A percentile compares a stretch with the other conserved stretches of the same genome.
These are phyloP conservation scores for Trichonephila inaurata DNA, from an alignment of 1,140 invertebrate genomes.

Conservation along the genomic window DNA sequence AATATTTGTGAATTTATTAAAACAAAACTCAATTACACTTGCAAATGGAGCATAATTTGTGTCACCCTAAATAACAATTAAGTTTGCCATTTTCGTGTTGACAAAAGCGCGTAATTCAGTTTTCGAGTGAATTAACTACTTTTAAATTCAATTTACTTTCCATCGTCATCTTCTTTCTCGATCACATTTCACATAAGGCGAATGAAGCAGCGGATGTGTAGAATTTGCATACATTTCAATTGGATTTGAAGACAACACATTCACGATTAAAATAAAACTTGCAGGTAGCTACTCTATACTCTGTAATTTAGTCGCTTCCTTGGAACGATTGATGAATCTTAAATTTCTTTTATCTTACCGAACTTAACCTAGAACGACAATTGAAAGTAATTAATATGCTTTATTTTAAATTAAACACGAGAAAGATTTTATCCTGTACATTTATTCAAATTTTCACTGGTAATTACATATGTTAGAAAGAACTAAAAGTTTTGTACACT, in stretches of 20 bases:
- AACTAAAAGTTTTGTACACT: too few species aligned
- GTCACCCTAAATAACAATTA: too few species aligned
- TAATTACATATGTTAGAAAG: too few species aligned
- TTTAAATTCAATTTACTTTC: not conserved
- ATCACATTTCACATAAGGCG: not conserved
- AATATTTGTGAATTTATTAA: too few species aligned
- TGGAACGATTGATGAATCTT: not conserved
- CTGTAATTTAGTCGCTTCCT: not conserved
- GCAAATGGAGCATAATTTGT: too few species aligned
- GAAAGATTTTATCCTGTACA: too few species aligned
- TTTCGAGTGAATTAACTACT: not conserved
- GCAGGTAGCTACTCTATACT: not conserved
- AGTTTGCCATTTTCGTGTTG: too few species aligned
- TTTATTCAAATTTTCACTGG: too few species aligned
- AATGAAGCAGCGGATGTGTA: not conserved
- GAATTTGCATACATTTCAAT: slow-evolving; percentile 10
- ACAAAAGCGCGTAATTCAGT: too few species aligned
- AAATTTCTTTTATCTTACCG: not conserved
- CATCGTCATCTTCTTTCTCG: not conserved
- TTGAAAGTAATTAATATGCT: not conserved
- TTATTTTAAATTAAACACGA: not conserved
- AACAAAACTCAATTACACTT: too few species aligned
- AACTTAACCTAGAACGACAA: not conserved
- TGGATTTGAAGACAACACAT: not conserved
- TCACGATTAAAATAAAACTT: not conserved